Conservation (phyloP, 2,797 vertebrate genomes). For the Periophthalmus magnuspinnatus region DNA sequence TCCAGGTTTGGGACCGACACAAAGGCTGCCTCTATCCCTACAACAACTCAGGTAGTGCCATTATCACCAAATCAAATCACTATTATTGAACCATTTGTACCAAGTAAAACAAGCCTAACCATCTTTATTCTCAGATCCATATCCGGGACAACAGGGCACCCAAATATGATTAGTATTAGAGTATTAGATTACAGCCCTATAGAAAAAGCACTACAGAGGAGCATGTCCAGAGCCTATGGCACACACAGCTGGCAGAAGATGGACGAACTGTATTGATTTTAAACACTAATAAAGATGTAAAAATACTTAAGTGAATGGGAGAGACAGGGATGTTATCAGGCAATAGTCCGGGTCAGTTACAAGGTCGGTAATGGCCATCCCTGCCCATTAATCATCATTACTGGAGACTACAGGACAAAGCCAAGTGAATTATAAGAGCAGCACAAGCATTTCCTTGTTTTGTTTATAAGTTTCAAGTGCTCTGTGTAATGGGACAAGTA, state of each 20-base stretch:
- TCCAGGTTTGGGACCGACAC: too few relatives aligned
- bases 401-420: too few relatives aligned
- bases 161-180: neutral
- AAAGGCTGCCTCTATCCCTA: too few relatives aligned
- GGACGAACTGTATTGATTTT: conserved; percentile 8
- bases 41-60: too few relatives aligned
- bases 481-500: neutral
- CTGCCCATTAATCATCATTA: conserved; percentile 19
- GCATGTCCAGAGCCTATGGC: neutral
- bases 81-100: neutral
- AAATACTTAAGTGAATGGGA: conserved; percentile 13
- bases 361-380: conserved; percentile 3
- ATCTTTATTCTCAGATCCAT: neutral
- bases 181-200: neutral
- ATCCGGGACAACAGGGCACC: neutral
- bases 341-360: conserved; percentile 33
- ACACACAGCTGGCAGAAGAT: neutral
- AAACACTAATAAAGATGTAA: neutral
- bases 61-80: too few relatives aligned
- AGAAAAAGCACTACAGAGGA: neutral
- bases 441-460: neutral
- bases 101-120: neutral
- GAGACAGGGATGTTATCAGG: conserved; percentile 25
- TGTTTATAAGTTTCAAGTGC: neutral
- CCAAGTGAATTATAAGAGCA: neutral